phyloP scores from a whole-genome alignment of 2,113 vertebrate genomes.

The Callipepla californica region DNA sequence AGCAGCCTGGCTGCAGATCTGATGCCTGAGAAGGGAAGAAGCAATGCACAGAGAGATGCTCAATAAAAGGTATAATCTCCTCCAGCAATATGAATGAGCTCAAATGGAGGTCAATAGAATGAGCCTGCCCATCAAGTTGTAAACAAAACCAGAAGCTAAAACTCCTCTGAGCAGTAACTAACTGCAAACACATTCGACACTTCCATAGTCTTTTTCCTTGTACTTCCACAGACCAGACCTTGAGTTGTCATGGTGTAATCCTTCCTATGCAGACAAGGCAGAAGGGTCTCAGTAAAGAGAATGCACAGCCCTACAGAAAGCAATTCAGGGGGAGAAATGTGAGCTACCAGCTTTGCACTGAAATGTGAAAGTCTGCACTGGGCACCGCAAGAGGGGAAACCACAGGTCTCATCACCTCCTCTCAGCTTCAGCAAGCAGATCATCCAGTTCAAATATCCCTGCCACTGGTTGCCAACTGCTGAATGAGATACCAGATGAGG shows the following conservation, averaged over 20 bases:
- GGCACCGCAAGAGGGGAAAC: background rate
- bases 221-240: background rate
- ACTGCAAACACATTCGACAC: background rate
- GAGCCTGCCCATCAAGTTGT: background rate
- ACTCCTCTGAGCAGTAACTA: background rate
- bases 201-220: background rate
- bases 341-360: background rate
- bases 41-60: background rate
- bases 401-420: background rate
- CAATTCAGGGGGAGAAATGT: background rate
- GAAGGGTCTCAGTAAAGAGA: background rate
- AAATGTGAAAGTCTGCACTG: background rate
- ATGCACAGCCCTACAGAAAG: background rate
- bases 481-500: too few relatives aligned
- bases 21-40: background rate
- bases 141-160: background rate
- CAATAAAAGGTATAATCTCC: background rate
- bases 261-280: background rate
- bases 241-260: rapidly evolving
- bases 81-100: background rate
- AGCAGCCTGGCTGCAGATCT: background rate
- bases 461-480: too few relatives aligned
- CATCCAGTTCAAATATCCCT: too few relatives aligned
- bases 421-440: background rate
- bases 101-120: background rate